A percentile compares a stretch with the other conserved stretches of the same genome.
Evolutionary conservation across 2,888 invertebrate species (phyloP).

Genomic region (Sisyra nigra): DNA sequence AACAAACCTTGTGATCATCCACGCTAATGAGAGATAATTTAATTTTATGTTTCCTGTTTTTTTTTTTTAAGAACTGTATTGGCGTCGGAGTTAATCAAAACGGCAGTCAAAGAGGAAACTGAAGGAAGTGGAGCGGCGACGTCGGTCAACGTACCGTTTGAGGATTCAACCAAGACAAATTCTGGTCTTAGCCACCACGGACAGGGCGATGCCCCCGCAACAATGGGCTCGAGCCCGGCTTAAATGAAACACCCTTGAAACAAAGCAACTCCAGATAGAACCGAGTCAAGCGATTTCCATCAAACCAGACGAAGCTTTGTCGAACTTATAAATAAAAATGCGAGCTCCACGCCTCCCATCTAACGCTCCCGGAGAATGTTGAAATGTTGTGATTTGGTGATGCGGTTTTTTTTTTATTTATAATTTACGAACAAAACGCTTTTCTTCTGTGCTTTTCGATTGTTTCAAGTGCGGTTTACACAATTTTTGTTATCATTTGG

Average conservation of each 20-base stretch:
- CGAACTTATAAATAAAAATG: no score
- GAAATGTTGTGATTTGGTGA: no score
- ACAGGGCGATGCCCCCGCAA: constrained; percentile 25
- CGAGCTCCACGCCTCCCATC: no score
- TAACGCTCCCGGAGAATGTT: no score
- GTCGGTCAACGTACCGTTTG: neutral
- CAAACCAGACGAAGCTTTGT: neutral
- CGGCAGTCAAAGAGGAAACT: constrained; percentile 16
- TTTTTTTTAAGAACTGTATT: constrained; percentile 20
- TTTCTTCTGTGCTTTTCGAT: no score
- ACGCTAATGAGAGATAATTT: no score
- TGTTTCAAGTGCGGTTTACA: no score
- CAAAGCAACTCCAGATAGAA: neutral
- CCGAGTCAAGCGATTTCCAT: neutral
- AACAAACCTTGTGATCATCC: no score
- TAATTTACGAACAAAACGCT: no score
- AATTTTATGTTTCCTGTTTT: no score
- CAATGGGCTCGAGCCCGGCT: constrained; percentile 2
- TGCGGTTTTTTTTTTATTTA: no score
- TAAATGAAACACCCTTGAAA: neutral
- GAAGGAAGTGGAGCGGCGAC: neutral
- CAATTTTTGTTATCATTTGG: no score
- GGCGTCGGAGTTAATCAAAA: constrained; percentile 21
- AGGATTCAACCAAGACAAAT: neutral
- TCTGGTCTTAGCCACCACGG: constrained; percentile 16